Conservation (phyloP, 2,797 vertebrate species). For the Loris lydekkerianus region DNA sequence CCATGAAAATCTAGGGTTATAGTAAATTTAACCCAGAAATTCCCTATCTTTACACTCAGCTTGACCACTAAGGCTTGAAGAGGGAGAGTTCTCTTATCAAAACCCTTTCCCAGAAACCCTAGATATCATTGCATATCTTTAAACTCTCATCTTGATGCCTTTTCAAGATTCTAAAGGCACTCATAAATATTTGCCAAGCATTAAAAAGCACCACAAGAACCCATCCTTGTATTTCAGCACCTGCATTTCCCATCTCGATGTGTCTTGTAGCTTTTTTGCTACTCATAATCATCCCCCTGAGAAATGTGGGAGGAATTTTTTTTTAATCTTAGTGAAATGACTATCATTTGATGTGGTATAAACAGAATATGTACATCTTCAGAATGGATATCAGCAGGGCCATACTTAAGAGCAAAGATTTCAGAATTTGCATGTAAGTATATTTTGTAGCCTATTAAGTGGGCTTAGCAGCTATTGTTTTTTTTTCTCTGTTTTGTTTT, state of each 20-base stretch:
- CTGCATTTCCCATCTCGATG: neutral
- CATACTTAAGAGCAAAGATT: neutral
- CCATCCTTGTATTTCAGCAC: neutral
- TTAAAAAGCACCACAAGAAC: neutral
- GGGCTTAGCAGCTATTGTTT: neutral
- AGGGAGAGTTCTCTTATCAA: neutral
- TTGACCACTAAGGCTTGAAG: neutral
- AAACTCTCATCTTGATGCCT: neutral
- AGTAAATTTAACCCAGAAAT: slow-evolving; percentile 14
- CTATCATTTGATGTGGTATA: neutral
- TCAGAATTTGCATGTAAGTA: neutral
- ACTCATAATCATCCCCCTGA: neutral
- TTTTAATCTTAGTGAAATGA: neutral
- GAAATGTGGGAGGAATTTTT: neutral
- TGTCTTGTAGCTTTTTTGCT: neutral
- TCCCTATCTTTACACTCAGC: neutral
- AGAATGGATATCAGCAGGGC: neutral
- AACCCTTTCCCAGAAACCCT: neutral
- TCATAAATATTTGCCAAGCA: neutral
- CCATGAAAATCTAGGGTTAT: neutral
- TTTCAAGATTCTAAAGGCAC: neutral
- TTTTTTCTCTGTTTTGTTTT: slow-evolving; percentile 3
- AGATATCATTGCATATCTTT: neutral
- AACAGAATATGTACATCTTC: neutral
- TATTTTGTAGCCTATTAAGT: neutral